Base-by-base conservation (phyloP, 1,140 invertebrate species). In the Arctopsyche grandis region DNA sequence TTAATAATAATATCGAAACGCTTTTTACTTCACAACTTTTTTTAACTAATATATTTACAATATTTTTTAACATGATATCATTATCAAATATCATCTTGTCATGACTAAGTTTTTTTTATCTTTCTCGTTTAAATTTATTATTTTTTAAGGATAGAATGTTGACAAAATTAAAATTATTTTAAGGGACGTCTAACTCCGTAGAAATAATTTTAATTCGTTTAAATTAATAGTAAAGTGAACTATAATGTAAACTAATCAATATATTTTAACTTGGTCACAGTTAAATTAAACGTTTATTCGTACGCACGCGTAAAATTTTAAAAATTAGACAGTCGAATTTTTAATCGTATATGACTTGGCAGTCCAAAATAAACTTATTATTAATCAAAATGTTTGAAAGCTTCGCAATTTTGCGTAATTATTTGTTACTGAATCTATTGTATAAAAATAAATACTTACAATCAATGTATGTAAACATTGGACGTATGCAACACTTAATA, bases 101-200 rank as follows among this genome's bases (percentile, higher is more conserved):
- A 66, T 66, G 63, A 66, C 63, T 26, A 66, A 14, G 24, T 14
- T 52, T 1, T 5, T 52, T 52, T 52, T 26, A 21, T 12, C 26
- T 24, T 29, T 66, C 1, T 38, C 29, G 7, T 38, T 38, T 26
- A 66, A 14, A 66, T 14, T 52, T 1, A 14, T 52, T 52, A 14
- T 26, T 16, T 12, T 66, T 24, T 29, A 38, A 38, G 29, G 12
- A n/a, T 24, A 66, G 63, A 66, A 66, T 66, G 63, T 66, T 14
- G 26, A 29, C 63, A 66, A 19, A 66, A 66, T 66, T 66, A 66
- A 66, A 66, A 66, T 66, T 66, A 66, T 66, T 66, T 66, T 22
- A 29, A 66, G 22, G 22, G 63, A 66, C 9, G 14, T 22, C 14
- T 10, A 21, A 26, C 9, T 66, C 63, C 63, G 24, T 66, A 66